phyloP scores from a whole-genome alignment of 92 coral and sea anemone species.

The Virgularia gustaviana region DNA sequence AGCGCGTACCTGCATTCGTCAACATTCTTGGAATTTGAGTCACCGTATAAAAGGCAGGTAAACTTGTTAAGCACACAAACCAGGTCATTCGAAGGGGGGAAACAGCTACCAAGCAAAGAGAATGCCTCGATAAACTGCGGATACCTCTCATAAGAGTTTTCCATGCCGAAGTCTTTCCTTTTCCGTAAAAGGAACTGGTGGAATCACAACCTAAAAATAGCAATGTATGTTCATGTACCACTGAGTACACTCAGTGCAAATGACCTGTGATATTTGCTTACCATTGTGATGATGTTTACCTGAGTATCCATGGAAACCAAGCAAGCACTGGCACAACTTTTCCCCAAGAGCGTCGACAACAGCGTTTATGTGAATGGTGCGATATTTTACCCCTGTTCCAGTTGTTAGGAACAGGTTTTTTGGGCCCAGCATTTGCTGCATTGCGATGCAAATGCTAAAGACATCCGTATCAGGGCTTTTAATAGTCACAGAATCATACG shows the following conservation, averaged over 20 bases:
- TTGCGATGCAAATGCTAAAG: neutral
- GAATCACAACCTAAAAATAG: slow-evolving; percentile 33
- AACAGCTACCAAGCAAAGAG: slow-evolving; percentile 7
- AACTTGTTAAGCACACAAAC: slow-evolving; percentile 32
- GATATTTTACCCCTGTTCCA: neutral
- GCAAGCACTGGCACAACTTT: neutral
- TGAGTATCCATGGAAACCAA: neutral
- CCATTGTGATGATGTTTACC: neutral
- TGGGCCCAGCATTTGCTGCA: neutral
- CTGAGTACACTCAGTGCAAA: neutral
- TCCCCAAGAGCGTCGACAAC: neutral
- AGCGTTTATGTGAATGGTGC: neutral
- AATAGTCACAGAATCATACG: neutral
- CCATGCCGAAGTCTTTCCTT: slow-evolving; percentile 33
- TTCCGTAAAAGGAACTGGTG: slow-evolving; percentile 41
- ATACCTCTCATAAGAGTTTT: slow-evolving; percentile 1
- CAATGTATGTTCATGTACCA: slow-evolving; percentile 1
- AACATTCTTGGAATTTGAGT: slow-evolving; percentile 18
- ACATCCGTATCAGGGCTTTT: neutral
- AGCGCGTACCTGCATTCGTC: slow-evolving; percentile 40
- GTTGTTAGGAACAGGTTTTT: neutral
- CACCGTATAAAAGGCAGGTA: slow-evolving; percentile 40
- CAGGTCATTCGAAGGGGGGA: slow-evolving; percentile 18
- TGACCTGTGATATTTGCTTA: neutral
- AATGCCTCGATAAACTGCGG: slow-evolving; percentile 28